Evolutionary conservation across 2,888 invertebrate species (phyloP).

Genomic region (Ectemnius cavifrons): DNA sequence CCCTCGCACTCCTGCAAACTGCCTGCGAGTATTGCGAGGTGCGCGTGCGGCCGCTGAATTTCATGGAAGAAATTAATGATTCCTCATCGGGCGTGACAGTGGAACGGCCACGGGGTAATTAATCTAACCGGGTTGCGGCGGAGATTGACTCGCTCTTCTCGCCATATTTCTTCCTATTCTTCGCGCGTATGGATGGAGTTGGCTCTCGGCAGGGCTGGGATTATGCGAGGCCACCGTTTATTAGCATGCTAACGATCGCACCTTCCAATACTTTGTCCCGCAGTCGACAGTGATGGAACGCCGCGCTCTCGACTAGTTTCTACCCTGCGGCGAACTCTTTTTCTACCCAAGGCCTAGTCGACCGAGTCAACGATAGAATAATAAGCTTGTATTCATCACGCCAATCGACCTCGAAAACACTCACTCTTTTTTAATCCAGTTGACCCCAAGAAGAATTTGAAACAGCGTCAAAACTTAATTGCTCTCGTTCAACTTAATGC

Average conservation of each 20-base stretch:
- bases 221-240: conserved; percentile 55
- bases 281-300: conserved; percentile 48
- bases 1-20: background rate
- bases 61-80: conserved; percentile 64
- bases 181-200: conserved; percentile 12
- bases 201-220: conserved; percentile 20
- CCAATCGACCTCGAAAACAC: no score
- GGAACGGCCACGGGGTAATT: conserved; percentile 57
- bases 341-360: no score
- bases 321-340: no score
- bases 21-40: no score
- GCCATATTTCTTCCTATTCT: conserved; percentile 39
- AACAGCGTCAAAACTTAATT: background rate
- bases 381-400: no score
- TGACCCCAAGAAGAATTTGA: background rate
- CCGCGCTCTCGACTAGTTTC: background rate
- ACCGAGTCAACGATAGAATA: no score
- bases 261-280: conserved; percentile 48
- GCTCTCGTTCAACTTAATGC: no score
- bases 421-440: no score
- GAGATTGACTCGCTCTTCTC: conserved; percentile 51
- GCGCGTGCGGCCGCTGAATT: conserved; percentile 35
- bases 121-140: conserved; percentile 57
- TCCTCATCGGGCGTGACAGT: conserved; percentile 55
- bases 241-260: conserved; percentile 57